phyloP scores from a whole-genome alignment of 2,888 invertebrate genomes.

The Monopis laevigella region DNA sequence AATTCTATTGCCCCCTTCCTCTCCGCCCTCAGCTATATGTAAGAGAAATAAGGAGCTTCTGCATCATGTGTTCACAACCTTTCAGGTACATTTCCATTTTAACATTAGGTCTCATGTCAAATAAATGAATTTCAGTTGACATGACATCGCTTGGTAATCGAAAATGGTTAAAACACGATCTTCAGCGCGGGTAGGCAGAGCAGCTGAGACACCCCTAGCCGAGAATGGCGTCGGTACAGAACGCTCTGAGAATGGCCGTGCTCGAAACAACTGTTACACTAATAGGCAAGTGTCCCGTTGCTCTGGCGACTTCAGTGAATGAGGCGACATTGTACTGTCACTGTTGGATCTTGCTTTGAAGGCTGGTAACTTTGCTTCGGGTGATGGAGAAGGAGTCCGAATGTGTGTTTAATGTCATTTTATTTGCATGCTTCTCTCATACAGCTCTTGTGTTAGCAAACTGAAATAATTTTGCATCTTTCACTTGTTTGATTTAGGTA shows the following conservation, averaged over 20 bases:
- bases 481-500: too few relatives aligned
- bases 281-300: constrained; percentile 53
- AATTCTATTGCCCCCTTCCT: too few relatives aligned
- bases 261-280: constrained; percentile 33
- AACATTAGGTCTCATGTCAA: constrained; percentile 27
- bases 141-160: constrained; percentile 60
- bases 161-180: constrained; percentile 68
- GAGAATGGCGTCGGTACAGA: constrained; percentile 58
- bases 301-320: constrained; percentile 77
- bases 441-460: too few relatives aligned
- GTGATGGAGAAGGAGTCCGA: too few relatives aligned
- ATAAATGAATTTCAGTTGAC: constrained; percentile 64
- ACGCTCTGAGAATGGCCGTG: constrained; percentile 50
- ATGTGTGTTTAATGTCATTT: too few relatives aligned
- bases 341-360: too few relatives aligned
- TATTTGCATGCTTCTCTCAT: too few relatives aligned
- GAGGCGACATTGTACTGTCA: too few relatives aligned
- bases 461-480: too few relatives aligned
- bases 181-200: constrained; percentile 62
- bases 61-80: constrained; percentile 40
- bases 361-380: too few relatives aligned
- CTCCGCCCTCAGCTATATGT: constrained; percentile 32
- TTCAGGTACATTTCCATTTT: constrained; percentile 39
- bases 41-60: constrained; percentile 58
- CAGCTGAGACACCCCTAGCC: constrained; percentile 39